Conservation (phyloP, 2,888 invertebrate genomes). For the Agriotes lineatus region DNA sequence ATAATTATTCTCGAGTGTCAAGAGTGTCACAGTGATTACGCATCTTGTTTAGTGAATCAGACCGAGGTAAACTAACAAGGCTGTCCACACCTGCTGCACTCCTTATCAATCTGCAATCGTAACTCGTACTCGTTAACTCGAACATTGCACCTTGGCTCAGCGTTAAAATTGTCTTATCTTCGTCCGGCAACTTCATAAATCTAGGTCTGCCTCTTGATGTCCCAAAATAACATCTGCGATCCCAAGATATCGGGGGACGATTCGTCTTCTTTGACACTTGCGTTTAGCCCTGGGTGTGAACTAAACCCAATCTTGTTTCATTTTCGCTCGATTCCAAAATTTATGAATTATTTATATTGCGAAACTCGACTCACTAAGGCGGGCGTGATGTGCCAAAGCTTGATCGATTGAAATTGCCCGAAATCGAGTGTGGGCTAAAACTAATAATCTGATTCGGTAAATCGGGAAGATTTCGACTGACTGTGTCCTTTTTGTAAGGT, state of each 20-base stretch:
- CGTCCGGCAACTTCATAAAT: constrained; percentile 48
- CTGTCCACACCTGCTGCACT: constrained; percentile 53
- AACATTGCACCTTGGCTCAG: constrained; percentile 48
- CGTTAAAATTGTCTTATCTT: constrained; percentile 49
- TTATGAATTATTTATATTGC: constrained; percentile 40
- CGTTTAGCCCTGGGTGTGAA: constrained; percentile 44
- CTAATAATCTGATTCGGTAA: neutral
- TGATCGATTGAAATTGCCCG: constrained; percentile 11
- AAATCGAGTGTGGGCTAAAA: neutral
- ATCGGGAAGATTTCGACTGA: neutral
- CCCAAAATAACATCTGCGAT: constrained; percentile 55
- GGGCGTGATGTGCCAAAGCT: constrained; percentile 4
- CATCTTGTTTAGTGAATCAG: constrained; percentile 50
- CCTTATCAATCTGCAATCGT: constrained; percentile 55
- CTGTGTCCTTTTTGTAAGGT: neutral
- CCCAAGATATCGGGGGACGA: constrained; percentile 53
- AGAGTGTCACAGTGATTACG: constrained; percentile 51
- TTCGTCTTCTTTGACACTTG: constrained; percentile 56
- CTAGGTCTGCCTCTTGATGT: constrained; percentile 42
- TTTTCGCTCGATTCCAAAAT: constrained; percentile 25
- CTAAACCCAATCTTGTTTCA: constrained; percentile 13
- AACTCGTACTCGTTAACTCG: constrained; percentile 50
- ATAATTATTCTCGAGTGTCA: constrained; percentile 54
- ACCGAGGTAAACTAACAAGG: constrained; percentile 52
- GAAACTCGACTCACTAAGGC: constrained; percentile 5